A percentile compares a stretch with the other conserved stretches of the same genome.
phyloP scores from a whole-genome alignment of 2,888 invertebrate species.

The Listrodromus nycthemerus region DNA sequence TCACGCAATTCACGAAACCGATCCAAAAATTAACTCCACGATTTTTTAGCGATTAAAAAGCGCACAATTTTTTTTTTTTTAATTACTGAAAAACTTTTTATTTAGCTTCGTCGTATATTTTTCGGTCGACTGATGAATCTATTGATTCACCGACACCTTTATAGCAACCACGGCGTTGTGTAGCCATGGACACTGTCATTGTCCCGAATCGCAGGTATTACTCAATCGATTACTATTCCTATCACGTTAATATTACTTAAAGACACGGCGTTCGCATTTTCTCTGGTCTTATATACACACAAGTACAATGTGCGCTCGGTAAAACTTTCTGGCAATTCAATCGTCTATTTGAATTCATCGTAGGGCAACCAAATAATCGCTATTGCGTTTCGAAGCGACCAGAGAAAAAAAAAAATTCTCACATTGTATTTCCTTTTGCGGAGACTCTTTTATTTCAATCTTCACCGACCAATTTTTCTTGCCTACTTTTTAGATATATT shows the following conservation, averaged over 20 bases:
- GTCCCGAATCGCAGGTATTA: conserved; percentile 76
- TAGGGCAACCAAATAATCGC: not conserved
- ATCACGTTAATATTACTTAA: conserved; percentile 72
- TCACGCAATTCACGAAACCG: conserved; percentile 20
- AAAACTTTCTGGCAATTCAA: not conserved
- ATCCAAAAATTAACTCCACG: conserved; percentile 41
- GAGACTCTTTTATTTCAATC: no score
- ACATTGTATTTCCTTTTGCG: no score
- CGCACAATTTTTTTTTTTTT: not conserved
- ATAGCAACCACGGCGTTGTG: conserved; percentile 71
- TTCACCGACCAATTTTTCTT: no score
- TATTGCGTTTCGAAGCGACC: not conserved
- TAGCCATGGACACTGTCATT: conserved; percentile 69
- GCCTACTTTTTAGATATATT: no score
- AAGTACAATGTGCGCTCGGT: not conserved
- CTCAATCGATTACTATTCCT: conserved; percentile 74
- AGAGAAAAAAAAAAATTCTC: no score
- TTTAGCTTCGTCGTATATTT: conserved; percentile 47
- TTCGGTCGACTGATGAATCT: conserved; percentile 73
- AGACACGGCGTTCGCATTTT: conserved; percentile 54
- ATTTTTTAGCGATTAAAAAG: not conserved
- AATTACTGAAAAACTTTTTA: conserved; percentile 1
- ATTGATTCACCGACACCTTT: conserved; percentile 77
- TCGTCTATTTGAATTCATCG: conserved; percentile 35
- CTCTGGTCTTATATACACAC: not conserved